phyloP scores from a whole-genome alignment of 2,888 invertebrate species.

The Papilio gigon region DNA sequence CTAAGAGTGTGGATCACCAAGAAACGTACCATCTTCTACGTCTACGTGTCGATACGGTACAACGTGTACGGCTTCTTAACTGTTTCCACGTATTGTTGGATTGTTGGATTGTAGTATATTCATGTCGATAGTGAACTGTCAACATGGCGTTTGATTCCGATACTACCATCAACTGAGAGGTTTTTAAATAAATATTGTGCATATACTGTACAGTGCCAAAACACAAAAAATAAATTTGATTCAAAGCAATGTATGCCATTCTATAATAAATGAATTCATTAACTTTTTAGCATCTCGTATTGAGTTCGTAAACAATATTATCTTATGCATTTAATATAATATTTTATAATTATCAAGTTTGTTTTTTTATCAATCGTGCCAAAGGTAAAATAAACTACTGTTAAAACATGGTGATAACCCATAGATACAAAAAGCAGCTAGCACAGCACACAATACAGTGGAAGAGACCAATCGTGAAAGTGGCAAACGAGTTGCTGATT shows the following conservation, averaged over 20 bases:
- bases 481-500: constrained; percentile 79
- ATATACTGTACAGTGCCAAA: constrained; percentile 76
- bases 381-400: constrained; percentile 70
- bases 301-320: constrained; percentile 24
- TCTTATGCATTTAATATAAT: constrained; percentile 18
- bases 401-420: constrained; percentile 79
- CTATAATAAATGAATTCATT: background rate
- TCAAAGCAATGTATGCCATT: constrained; percentile 54
- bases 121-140: background rate
- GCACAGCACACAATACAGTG: constrained; percentile 82
- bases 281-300: background rate
- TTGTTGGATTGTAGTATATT: too few relatives aligned
- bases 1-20: constrained; percentile 47
- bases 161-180: constrained; percentile 35
- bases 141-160: constrained; percentile 2
- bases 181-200: constrained; percentile 60
- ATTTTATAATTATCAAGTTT: background rate
- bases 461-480: constrained; percentile 81
- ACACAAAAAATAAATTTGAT: constrained; percentile 57
- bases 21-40: background rate
- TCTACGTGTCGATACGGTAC: background rate
- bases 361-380: constrained; percentile 60
- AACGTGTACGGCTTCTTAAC: background rate
- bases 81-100: background rate
- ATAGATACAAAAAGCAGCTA: constrained; percentile 83